Evolutionary conservation across 2,888 invertebrate genomes (phyloP), one percentile per base, ranked within the genome.

Genomic region (Arge pagana): DNA sequence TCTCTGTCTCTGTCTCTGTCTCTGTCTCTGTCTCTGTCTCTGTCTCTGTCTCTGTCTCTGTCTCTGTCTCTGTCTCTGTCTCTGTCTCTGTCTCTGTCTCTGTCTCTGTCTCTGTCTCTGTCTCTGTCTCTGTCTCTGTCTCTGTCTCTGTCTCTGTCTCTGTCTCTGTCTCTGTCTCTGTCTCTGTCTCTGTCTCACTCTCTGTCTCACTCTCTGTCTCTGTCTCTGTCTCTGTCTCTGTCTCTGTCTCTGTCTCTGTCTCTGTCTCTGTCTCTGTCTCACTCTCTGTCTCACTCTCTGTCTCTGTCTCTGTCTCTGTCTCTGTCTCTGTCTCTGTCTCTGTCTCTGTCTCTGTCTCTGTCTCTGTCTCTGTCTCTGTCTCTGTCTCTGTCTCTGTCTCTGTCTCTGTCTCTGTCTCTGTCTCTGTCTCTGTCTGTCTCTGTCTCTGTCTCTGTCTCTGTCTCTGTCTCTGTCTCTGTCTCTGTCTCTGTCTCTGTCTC

Each of bases 1-100:
- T 26, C 28, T 26, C 28, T 26, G 28, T 26, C 33, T 35, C 15
- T 45, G 2, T 45, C 45, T 35, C 45, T 36, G 37, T 45, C 45
- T 45, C 37, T 48, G 4, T 41, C 48, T 41, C 48, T 23, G 23
- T 41, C 48, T 41, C 48, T 40, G 39, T 41, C 48, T 48, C 48
- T 41, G 4, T 48, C 4, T 48, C 48, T 41, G 4, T 48, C 37
- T 48, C 48, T 48, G 7, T 48, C 37, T 48, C 19, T 19, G 4
- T 48, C 37, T 40, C 48, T 48, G 5, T 40, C 6, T 41, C 48
- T 15, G 4, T 41, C 24, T 41, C 37, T 40, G 18, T 48, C 48
- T 48, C 48, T 19, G 11, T 10, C 21, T 21, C 28, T 26, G 28
- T 8, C 28, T 26, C 28, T 26, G 28, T 10, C 28, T 26, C 28